These are phyloP conservation scores for Globodera ellingtonae DNA, from an alignment of 1,140 invertebrate genomes.

Conservation along the genomic window DNA sequence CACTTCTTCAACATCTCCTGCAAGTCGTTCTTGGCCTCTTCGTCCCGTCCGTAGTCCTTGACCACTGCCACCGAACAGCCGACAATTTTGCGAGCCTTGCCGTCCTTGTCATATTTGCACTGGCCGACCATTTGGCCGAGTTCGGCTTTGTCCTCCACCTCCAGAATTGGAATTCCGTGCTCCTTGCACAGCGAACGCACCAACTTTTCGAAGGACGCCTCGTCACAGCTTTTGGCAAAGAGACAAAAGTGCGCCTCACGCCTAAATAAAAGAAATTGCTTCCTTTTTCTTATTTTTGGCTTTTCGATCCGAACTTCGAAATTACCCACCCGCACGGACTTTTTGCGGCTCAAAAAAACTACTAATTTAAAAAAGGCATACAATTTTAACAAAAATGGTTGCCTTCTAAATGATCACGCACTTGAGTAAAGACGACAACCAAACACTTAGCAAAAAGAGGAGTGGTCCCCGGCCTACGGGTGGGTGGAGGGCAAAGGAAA, in stretches of 20 bases:
- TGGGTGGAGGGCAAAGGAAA: too few relatives aligned
- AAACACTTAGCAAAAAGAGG: too few relatives aligned
- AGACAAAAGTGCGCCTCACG: constrained; percentile 93
- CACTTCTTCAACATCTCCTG: constrained; percentile 77
- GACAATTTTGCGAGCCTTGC: constrained; percentile 96
- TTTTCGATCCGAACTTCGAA: not conserved
- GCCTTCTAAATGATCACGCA: too few relatives aligned
- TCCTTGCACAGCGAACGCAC: constrained; percentile 97
- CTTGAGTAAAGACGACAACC: too few relatives aligned
- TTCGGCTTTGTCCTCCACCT: constrained; percentile 97
- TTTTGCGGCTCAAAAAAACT: too few relatives aligned
- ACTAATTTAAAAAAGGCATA: too few relatives aligned
- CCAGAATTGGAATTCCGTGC: constrained; percentile 93
- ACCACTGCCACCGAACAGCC: constrained; percentile 97
- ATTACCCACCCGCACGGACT: too few relatives aligned
- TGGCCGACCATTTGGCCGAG: constrained; percentile 97
- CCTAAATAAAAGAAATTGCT: constrained; percentile 67
- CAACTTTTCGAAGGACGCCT: constrained; percentile 92
- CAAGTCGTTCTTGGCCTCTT: constrained; percentile 85
- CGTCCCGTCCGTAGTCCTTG: constrained; percentile 93
- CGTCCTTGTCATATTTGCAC: constrained; percentile 98
- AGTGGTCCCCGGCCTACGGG: too few relatives aligned
- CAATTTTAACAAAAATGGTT: too few relatives aligned
- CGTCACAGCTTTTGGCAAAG: constrained; percentile 95
- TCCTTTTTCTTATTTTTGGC: not conserved